These are phyloP conservation scores for Lacanobia wlatinum DNA, from an alignment of 2,888 invertebrate species.

Conservation along the genomic window DNA sequence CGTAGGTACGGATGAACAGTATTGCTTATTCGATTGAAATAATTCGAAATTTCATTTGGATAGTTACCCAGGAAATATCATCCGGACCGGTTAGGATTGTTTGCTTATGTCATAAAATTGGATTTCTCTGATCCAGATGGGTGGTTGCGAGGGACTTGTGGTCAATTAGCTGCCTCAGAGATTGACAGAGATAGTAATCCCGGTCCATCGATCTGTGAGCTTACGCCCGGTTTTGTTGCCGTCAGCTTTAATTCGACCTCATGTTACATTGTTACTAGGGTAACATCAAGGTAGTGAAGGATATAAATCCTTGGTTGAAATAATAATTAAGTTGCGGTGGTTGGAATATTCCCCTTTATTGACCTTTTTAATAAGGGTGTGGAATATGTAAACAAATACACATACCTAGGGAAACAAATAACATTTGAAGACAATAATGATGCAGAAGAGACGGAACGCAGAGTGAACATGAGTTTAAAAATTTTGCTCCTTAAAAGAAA, in stretches of 20 bases:
- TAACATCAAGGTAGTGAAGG: neutral
- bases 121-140: conserved; percentile 16
- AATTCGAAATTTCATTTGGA: conserved; percentile 36
- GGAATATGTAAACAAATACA: too few relatives aligned
- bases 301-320: neutral
- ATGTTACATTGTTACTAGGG: conserved; percentile 8
- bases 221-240: neutral
- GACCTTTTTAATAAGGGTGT: neutral
- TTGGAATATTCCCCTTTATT: neutral
- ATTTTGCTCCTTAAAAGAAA: too few relatives aligned
- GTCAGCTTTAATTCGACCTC: conserved; percentile 1
- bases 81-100: neutral
- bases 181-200: conserved; percentile 22
- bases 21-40: conserved; percentile 26
- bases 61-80: neutral
- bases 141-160: conserved; percentile 17
- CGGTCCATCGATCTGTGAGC: conserved; percentile 13
- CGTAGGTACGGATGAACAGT: neutral
- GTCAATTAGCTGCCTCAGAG: conserved; percentile 39
- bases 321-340: conserved; percentile 11
- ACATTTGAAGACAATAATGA: too few relatives aligned
- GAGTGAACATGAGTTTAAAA: too few relatives aligned
- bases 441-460: too few relatives aligned
- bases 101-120: conserved; percentile 1
- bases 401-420: too few relatives aligned